These are phyloP conservation scores for Notechis scutatus DNA, from an alignment of 2,113 vertebrate species.

Conservation along the genomic window DNA sequence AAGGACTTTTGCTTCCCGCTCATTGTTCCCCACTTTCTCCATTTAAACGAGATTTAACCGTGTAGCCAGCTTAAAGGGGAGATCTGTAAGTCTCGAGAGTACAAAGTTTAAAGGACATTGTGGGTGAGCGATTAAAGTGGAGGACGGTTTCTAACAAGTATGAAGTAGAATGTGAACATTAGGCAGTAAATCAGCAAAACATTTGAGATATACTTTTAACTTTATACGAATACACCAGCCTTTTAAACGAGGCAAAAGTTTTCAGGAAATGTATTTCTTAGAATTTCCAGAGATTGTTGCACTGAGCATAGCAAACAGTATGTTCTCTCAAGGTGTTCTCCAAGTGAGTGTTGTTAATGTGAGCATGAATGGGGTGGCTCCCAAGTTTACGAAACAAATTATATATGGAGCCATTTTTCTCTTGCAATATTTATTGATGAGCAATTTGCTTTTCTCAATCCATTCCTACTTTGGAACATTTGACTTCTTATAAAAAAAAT, in stretches of 20 bases:
- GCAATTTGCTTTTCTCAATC: not conserved
- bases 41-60: not conserved
- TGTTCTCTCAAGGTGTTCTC: not conserved
- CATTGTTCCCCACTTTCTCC: not conserved
- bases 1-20: not conserved
- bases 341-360: not conserved
- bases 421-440: not conserved
- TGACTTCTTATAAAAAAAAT: not conserved
- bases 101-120: not conserved
- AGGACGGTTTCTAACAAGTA: not conserved
- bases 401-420: not conserved
- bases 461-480: not conserved
- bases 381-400: not conserved
- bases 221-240: not conserved
- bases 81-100: not conserved
- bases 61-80: not conserved
- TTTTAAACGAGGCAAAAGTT: not conserved
- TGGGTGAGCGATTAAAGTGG: not conserved
- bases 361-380: not conserved
- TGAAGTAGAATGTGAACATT: not conserved
- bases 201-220: not conserved
- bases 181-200: not conserved
- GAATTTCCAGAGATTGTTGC: not conserved
- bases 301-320: not conserved
- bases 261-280: not conserved